These are phyloP conservation scores for Heterotilapia buettikoferi DNA, from an alignment of 2,113 vertebrate genomes.

Conservation along the genomic window DNA sequence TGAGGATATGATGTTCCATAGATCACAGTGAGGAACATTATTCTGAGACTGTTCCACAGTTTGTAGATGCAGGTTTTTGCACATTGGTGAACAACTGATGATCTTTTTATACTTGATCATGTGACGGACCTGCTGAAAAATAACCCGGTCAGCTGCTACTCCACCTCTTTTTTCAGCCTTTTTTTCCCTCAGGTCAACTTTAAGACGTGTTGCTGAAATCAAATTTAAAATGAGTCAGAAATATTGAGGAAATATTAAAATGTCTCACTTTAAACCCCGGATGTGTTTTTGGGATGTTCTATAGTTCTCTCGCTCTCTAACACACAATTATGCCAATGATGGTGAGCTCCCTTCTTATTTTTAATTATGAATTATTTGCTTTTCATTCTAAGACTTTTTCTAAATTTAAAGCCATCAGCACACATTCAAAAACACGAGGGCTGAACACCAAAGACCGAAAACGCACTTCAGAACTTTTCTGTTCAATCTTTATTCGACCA, in stretches of 20 bases:
- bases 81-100: neutral
- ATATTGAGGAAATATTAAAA: neutral
- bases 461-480: neutral
- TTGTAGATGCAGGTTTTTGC: neutral
- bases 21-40: neutral
- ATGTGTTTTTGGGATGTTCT: neutral
- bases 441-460: neutral
- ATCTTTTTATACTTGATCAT: neutral
- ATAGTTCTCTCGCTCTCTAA: neutral
- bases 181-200: neutral
- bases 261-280: neutral
- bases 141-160: neutral
- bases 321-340: neutral
- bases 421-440: neutral
- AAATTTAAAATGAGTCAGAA: neutral
- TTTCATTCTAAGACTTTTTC: neutral
- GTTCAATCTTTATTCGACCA: neutral
- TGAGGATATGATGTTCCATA: fast-evolving
- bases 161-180: neutral
- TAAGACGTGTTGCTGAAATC: neutral
- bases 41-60: neutral
- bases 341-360: neutral
- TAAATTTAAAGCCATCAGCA: neutral
- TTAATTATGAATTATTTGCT: neutral
- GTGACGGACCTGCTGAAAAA: neutral